Evolutionary conservation across 2,797 vertebrate species (phyloP).

Genomic region (Holocentrus rufus): DNA sequence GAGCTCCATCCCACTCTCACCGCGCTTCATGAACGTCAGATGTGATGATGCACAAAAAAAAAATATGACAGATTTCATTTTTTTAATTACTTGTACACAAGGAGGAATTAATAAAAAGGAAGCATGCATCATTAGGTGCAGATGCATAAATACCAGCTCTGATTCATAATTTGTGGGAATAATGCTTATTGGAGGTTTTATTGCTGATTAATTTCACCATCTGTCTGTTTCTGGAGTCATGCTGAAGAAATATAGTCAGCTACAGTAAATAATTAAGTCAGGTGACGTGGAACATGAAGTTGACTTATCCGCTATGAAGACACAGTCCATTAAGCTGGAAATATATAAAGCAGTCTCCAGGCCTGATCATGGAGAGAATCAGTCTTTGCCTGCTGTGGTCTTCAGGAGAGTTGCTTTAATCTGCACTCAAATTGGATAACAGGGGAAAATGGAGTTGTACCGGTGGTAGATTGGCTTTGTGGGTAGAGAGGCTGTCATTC

Average conservation of each 20-base stretch:
- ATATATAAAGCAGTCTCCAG: not conserved
- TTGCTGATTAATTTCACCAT: conserved; percentile 62
- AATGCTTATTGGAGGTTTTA: conserved; percentile 54
- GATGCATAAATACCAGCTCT: conserved; percentile 47
- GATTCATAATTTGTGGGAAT: conserved; percentile 65
- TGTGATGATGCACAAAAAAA: conserved; percentile 42
- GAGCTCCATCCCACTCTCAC: conserved; percentile 27
- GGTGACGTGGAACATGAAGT: conserved; percentile 41
- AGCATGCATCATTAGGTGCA: conserved; percentile 56
- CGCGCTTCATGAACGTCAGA: conserved; percentile 45
- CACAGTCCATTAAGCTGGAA: not conserved
- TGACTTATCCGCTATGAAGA: conserved; percentile 11
- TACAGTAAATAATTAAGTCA: conserved; percentile 51
- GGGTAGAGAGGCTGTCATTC: too few relatives aligned
- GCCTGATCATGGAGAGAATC: not conserved
- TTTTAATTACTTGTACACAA: conserved; percentile 66
- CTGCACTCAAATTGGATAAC: too few relatives aligned
- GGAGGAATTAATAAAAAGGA: conserved; percentile 60
- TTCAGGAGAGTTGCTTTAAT: not conserved
- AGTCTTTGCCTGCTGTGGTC: not conserved
- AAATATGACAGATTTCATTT: conserved; percentile 60
- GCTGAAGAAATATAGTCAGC: conserved; percentile 37
- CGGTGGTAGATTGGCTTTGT: too few relatives aligned
- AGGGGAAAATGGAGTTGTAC: too few relatives aligned
- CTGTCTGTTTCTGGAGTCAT: conserved; percentile 53